Evolutionary conservation across 2,888 invertebrate genomes (phyloP).

Genomic region (Colletes collaris): DNA sequence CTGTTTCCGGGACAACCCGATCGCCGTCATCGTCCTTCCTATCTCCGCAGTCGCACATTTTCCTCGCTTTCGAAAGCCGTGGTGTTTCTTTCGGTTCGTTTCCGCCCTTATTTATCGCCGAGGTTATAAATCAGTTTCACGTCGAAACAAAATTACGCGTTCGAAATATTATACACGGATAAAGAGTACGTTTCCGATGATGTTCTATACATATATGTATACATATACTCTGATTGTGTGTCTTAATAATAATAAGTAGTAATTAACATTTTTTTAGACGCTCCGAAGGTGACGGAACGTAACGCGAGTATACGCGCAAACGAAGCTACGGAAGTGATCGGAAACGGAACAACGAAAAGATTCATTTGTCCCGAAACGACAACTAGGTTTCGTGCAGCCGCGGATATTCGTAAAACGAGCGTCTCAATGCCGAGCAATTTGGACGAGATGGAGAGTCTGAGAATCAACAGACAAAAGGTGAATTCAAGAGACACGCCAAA

Average conservation of each 20-base stretch:
- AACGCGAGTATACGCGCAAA: conserved; percentile 15
- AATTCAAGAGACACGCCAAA: not conserved
- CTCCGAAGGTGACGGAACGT: conserved; percentile 15
- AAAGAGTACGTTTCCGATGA: not conserved
- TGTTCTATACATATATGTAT: too few relatives aligned
- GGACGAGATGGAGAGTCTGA: conserved; percentile 87
- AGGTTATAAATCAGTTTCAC: conserved; percentile 1
- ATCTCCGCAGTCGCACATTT: conserved; percentile 70
- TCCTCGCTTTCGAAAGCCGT: not conserved
- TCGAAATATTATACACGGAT: too few relatives aligned
- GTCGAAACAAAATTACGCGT: conserved; percentile 6
- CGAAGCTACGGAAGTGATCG: not conserved
- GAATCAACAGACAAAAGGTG: conserved; percentile 81
- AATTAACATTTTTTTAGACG: conserved; percentile 39
- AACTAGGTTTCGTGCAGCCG: conserved; percentile 1
- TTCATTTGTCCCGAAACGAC: not conserved
- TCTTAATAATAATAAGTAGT: not conserved
- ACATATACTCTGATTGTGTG: too few relatives aligned
- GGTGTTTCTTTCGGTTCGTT: not conserved
- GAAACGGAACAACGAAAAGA: not conserved
- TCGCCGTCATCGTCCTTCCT: not conserved
- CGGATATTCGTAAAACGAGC: conserved; percentile 84
- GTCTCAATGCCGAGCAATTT: conserved; percentile 90
- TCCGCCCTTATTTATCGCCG: not conserved
- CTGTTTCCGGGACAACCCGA: conserved; percentile 36